phyloP scores from a whole-genome alignment of 2,113 vertebrate species.

The Prionailurus viverrinus region DNA sequence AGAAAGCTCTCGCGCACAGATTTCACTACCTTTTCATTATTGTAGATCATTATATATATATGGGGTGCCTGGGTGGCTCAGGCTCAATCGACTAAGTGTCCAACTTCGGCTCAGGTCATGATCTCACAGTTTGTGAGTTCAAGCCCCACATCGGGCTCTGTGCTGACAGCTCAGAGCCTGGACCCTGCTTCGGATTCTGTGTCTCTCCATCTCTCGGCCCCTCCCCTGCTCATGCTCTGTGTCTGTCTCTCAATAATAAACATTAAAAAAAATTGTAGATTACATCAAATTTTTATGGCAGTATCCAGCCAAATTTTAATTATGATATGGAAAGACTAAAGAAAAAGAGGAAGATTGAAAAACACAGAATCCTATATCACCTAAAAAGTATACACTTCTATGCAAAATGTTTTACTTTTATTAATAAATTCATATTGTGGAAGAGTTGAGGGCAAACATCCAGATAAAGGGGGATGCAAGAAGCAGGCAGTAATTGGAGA shows the following conservation, averaged over 20 bases:
- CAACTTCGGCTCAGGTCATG: no score
- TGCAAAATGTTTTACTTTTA: not conserved
- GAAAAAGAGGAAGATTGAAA: not conserved
- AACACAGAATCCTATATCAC: not conserved
- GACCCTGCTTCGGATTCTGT: no score
- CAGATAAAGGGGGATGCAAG: not conserved
- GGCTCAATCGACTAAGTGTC: no score
- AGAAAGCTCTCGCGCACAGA: not conserved
- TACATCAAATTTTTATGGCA: not conserved
- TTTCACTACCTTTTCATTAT: not conserved
- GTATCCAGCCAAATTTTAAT: not conserved
- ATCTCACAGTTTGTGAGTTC: no score
- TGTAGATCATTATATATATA: not conserved
- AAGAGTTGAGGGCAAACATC: not conserved
- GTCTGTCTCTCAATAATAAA: no score
- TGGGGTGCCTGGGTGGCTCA: not conserved
- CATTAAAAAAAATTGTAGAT: no score
- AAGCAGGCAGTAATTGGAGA: not conserved
- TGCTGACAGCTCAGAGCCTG: no score
- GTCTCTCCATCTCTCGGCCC: no score
- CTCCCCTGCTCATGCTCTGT: no score
- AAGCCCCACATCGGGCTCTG: no score
- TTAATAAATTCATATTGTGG: not conserved
- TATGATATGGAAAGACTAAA: not conserved
- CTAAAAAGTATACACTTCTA: not conserved